Percentiles rank a stretch among this genome's conserved stretches.
Evolutionary conservation across 2,888 invertebrate genomes (phyloP).

Genomic region (Cynaeus angustus): DNA sequence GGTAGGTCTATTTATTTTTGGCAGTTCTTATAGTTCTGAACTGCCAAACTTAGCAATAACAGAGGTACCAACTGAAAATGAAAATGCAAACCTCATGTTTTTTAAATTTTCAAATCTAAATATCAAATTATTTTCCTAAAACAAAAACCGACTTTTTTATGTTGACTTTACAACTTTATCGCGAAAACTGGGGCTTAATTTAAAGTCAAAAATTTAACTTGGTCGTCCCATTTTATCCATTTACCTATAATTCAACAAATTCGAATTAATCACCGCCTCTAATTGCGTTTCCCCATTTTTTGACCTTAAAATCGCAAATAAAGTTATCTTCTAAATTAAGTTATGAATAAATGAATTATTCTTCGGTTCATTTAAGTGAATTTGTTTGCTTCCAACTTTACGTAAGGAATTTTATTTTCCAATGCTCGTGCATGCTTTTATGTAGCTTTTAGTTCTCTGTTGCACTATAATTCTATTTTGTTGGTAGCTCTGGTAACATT

Average conservation of each 20-base stretch:
- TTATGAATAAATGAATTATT: slow-evolving; percentile 33
- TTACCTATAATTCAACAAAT: background rate
- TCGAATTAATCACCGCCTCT: slow-evolving; percentile 2
- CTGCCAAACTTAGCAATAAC: too few species aligned
- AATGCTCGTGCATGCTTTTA: slow-evolving; percentile 44
- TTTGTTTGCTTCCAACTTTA: slow-evolving; percentile 30
- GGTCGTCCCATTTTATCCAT: too few species aligned
- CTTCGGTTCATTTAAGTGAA: slow-evolving; percentile 38
- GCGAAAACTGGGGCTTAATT: too few species aligned
- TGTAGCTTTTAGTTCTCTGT: slow-evolving; percentile 34
- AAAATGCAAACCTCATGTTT: too few species aligned
- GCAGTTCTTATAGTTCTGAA: too few species aligned
- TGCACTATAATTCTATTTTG: slow-evolving; percentile 25
- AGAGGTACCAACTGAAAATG: too few species aligned
- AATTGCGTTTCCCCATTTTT: slow-evolving; percentile 10
- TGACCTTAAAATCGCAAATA: slow-evolving; percentile 21
- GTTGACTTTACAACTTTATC: too few species aligned
- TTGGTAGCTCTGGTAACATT: background rate
- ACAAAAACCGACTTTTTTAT: too few species aligned
- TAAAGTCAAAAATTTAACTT: too few species aligned
- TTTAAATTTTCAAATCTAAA: too few species aligned
- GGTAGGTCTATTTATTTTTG: too few species aligned
- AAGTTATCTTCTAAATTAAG: slow-evolving; percentile 32
- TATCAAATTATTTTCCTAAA: too few species aligned
- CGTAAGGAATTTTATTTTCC: slow-evolving; percentile 34